Base-by-base conservation (phyloP, 2,888 invertebrate species). In the Trachelus tabidus region DNA sequence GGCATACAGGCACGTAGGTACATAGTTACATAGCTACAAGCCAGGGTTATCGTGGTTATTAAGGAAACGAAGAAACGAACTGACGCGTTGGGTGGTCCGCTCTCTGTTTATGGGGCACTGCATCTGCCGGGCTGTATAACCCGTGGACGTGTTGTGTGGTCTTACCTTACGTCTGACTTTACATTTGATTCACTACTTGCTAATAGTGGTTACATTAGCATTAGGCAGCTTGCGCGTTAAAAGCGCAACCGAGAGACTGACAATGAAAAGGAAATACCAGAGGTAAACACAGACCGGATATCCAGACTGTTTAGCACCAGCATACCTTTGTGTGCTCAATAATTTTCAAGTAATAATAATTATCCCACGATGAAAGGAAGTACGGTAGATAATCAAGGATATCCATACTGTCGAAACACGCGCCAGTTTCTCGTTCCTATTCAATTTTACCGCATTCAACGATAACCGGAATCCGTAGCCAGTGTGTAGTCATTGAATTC, bases 31-130 rank as follows among this genome's bases (percentile, higher is more conserved):
- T 23, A 56, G 56, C 56, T 56, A 56, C 56, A 56, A 56, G 56
- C 56, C 79, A 84, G 82, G 85, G 86, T 84, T 87, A 86, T 87
- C 86, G 85, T 85, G 89, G 87, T 90, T 89, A 90, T 89, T 89
- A 88, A 89, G 89, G 89, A 88, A 89, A 89, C 88, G 89, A 89
- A 89, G 85, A 85, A 85, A 83, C 84, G 85, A 82, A 79, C 81
- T 79, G 82, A 82, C 91, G 86, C 85, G 89, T 88, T 90, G 90
- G 90, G 91, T 91, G 90, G 91, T 91, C 90, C 85, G 83, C 86
- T 87, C 87, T 89, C 90, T 90, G 89, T 91, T 90, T 91, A 90
- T 90, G 90, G 90, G 88, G 88, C 90, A 89, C 87, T 88, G 88
- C 89, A 89, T 88, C 87, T 87, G 87, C 87, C 87, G 87, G 86